Percentiles rank a stretch among this genome's conserved stretches.
Evolutionary conservation across 2,797 vertebrate genomes (phyloP).

Genomic region (Pantherophis alleghaniensis): DNA sequence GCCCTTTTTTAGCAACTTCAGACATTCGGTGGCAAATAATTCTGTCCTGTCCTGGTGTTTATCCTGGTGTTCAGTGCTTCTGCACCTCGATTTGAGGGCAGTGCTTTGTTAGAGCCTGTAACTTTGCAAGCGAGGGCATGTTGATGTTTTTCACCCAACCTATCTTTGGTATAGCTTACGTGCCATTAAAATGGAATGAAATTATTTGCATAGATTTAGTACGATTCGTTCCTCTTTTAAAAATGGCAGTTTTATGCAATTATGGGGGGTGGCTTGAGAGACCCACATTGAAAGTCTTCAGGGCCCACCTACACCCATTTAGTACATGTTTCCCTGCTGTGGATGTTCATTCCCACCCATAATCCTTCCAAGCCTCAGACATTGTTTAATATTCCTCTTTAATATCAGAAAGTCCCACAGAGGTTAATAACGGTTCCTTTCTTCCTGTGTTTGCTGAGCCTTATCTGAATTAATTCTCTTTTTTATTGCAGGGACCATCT

Average conservation of each 20-base stretch:
- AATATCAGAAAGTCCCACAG: slow-evolving; percentile 12
- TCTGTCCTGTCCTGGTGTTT: not conserved
- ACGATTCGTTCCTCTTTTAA: not conserved
- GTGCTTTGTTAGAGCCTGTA: not conserved
- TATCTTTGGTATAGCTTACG: not conserved
- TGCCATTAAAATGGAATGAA: not conserved
- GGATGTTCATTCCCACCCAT: too few relatives aligned
- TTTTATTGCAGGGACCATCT: slow-evolving; percentile 57
- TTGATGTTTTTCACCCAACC: not conserved
- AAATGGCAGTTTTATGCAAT: not conserved
- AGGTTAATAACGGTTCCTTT: not conserved
- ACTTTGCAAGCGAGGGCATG: not conserved
- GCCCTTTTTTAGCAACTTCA: not conserved
- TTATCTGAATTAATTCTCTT: slow-evolving; percentile 37
- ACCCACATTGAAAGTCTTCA: not conserved
- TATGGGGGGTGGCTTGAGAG: not conserved
- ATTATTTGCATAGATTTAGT: not conserved
- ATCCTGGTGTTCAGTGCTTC: not conserved
- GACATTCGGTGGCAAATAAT: not conserved
- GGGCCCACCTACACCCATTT: not conserved
- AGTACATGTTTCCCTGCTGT: not conserved
- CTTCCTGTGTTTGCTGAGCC: slow-evolving; percentile 36
- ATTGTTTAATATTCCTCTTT: not conserved
- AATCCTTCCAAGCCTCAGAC: not conserved
- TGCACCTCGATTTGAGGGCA: too few relatives aligned